These are phyloP conservation scores for Grallaria varia DNA, from an alignment of 2,113 vertebrate species.

Conservation along the genomic window DNA sequence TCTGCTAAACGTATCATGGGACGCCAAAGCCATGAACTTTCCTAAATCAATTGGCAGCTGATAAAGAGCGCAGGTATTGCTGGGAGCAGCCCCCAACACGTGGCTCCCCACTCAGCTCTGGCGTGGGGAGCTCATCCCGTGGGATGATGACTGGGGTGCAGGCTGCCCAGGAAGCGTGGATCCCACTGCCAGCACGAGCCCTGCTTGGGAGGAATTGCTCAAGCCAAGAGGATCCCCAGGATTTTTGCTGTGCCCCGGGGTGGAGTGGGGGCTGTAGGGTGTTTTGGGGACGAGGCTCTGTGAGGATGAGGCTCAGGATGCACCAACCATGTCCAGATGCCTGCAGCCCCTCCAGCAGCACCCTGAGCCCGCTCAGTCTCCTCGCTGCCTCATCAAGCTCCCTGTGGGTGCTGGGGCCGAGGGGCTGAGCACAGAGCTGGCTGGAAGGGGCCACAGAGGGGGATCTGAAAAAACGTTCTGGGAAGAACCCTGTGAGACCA, in stretches of 20 bases:
- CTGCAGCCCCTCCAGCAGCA: neutral
- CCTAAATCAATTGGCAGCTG: slow-evolving; percentile 21
- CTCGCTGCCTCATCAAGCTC: rapidly evolving
- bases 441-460: neutral
- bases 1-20: neutral
- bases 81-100: slow-evolving; percentile 10
- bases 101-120: neutral
- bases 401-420: rapidly evolving
- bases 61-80: slow-evolving; percentile 27
- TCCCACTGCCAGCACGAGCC: neutral
- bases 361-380: neutral
- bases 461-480: neutral
- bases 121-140: rapidly evolving
- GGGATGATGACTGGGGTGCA: neutral
- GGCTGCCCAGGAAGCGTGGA: neutral
- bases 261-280: rapidly evolving
- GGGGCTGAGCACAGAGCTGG: neutral
- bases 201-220: neutral
- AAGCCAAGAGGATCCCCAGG: neutral
- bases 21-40: slow-evolving; percentile 34
- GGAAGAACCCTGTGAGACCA: neutral
- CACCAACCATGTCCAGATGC: neutral
- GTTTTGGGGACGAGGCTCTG: neutral
- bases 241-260: neutral
- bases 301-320: neutral